A percentile compares a stretch with the other conserved stretches of the same genome.
Conservation (phyloP, 2,888 invertebrate species). For the Caenorhabditis japonica region DNA sequence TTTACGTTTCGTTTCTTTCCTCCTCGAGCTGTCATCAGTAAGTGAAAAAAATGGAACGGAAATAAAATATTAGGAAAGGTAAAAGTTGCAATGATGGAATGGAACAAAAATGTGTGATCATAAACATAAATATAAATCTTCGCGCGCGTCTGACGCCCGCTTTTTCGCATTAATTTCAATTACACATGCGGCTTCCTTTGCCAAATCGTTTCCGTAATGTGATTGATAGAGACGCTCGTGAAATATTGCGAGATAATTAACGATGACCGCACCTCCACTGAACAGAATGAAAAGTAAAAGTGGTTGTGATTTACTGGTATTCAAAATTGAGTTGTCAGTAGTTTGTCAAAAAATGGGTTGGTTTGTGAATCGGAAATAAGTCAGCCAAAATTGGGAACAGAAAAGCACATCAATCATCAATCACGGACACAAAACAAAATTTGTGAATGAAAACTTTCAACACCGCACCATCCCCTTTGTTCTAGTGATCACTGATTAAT, state of each 20-base stretch:
- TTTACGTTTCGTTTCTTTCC: not conserved
- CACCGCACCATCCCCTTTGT: no score
- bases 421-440: no score
- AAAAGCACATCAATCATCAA: no score
- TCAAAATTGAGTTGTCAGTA: slow-evolving; percentile 20
- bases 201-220: slow-evolving; percentile 36
- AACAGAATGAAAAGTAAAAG: slow-evolving; percentile 7
- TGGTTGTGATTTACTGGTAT: slow-evolving; percentile 22
- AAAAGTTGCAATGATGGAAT: not conserved
- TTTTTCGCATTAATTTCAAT: slow-evolving; percentile 38
- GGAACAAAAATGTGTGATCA: slow-evolving; percentile 17
- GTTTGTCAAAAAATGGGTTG: not conserved
- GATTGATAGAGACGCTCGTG: slow-evolving; percentile 35
- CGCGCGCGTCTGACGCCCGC: slow-evolving; percentile 8
- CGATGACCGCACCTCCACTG: slow-evolving; percentile 17
- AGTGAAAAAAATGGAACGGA: no score
- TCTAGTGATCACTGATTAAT: no score
- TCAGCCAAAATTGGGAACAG: not conserved
- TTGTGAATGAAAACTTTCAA: no score
- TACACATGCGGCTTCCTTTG: slow-evolving; percentile 42
- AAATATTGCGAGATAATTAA: slow-evolving; percentile 40
- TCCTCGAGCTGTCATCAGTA: no score
- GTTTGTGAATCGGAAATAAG: not conserved
- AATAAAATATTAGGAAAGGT: no score
- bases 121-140: slow-evolving; percentile 37